Evolutionary conservation across 2,888 invertebrate species (phyloP), one percentile per base, ranked within the genome.

Genomic region (Oscheius onirici): DNA sequence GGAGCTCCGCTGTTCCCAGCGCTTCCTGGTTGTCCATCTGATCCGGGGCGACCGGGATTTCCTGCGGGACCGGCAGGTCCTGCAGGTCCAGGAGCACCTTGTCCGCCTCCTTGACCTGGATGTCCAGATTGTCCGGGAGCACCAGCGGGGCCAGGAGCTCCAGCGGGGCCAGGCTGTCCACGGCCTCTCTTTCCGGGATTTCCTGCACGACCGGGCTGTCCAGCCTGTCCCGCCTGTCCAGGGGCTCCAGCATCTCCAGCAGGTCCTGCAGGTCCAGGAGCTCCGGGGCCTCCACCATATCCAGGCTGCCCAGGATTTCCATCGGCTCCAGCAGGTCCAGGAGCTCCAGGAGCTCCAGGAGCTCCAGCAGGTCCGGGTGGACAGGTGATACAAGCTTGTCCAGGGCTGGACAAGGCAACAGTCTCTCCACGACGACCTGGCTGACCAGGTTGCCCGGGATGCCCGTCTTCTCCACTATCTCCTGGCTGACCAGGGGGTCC

Each of bases 401-500:
- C 58, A n/a, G 58, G 58, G 20, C 41, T 11, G 17, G 58, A 40
- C 22, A 58, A 40, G 20, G 58, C 58, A n/a, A 58, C 58, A 41
- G 41, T 41, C 41, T 58, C 41, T 58, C 58, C 58, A 41, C 58
- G n/a, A 41, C 41, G n/a, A 11, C 58, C 58, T 11, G 58, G 58
- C 43, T 58, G 40, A 20, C 58, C 58, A 43, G 41, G 17, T 5
- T 58, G 41, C 20, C 58, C 58, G 24, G 58, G 58, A 41, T 58
- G 58, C 13, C 58, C 58, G 3, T 58, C 58, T 5, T 58, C 58
- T 58, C 58, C 58, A 41, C 17, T 10, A n/a, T 46, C 63, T 46
- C 63, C 63, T 26, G 46, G 26, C 3, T 0, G 2, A 24, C 63
- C 63, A 28, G 63, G 63, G 26, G 63, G 63, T 49, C 63, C 63